Evolutionary conservation across 2,797 vertebrate species (phyloP), one percentile per base, ranked within the genome.

Genomic region (Urophycis tenuis): DNA sequence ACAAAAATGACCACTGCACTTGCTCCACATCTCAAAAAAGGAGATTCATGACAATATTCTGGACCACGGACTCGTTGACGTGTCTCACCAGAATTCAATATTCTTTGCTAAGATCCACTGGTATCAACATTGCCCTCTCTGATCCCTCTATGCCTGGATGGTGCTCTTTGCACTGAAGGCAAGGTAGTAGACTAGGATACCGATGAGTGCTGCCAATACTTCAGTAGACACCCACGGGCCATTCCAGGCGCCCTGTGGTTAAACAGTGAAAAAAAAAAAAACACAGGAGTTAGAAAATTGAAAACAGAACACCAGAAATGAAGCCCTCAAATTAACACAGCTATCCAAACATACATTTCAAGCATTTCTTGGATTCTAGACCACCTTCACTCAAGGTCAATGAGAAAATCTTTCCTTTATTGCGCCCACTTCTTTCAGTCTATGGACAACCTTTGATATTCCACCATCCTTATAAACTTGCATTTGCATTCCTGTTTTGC

Each of bases 141-240:
- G 75, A 74, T 78, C 77, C 2, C 1, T 83, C 91, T 88, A 95
- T 80, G 95, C 93, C 86, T 96, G 96, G 87, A 96, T 97, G 83
- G 92, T 93, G 88, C 88, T 93, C 88, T 97, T 97, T 29, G 95
- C 92, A 5, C 87, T 96, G 89, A 95, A 96, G 45, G 96, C 96
- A 87, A 96, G 78, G 85, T 96, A 96, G 87, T 96, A 96, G 77
- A 96, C 80, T 72, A 95, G 74, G 78, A 97, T 92, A 25, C 96
- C 95, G 0, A 97, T 90, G 3, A 90, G 91, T 2, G 93, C 96
- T 0, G 96, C 96, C 84, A 97, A 87, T 19, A 98, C 94, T 84
- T 98, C 96, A 0, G 95, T 96, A 22, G 96, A 94, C 75, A 98
- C 95, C 96, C 95, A 97, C 0, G 96, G 96, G 69, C 96, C 96